Conservation (phyloP, 2,797 vertebrate genomes). For the Selene dorsalis region DNA sequence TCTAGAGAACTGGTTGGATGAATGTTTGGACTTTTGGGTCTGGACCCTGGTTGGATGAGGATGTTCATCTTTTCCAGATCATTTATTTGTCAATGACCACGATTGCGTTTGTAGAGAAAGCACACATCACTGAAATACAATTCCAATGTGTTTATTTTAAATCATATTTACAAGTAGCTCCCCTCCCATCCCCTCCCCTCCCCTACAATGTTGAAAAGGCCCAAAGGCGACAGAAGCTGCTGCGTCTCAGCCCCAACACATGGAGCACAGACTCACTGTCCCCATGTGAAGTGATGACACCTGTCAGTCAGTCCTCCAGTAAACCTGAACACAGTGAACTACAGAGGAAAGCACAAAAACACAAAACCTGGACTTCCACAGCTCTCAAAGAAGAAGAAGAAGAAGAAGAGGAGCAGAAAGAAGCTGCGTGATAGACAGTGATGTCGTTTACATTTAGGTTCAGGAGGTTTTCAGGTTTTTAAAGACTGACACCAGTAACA, state of each 20-base stretch:
- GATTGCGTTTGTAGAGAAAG: not conserved
- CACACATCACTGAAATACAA: conserved; percentile 63
- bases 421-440: not conserved
- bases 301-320: conserved; percentile 8
- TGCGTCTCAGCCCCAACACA: conserved; percentile 22
- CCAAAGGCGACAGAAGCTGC: conserved; percentile 45
- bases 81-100: not conserved
- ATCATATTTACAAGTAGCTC: conserved; percentile 78
- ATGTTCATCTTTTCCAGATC: not conserved
- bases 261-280: conserved; percentile 12
- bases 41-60: not conserved
- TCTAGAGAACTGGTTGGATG: too few relatives aligned
- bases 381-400: not conserved
- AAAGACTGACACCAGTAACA: not conserved
- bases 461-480: not conserved
- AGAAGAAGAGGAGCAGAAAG: not conserved
- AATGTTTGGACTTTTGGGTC: not conserved
- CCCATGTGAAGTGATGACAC: conserved; percentile 23
- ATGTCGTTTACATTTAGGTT: not conserved
- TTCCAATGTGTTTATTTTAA: conserved; percentile 80
- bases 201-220: conserved; percentile 55
- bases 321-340: conserved; percentile 9
- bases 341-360: conserved; percentile 42
- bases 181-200: conserved; percentile 29
- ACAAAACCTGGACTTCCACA: conserved; percentile 17